Base-by-base conservation (phyloP, 2,797 vertebrate genomes). In the Spinus olivaceus region DNA sequence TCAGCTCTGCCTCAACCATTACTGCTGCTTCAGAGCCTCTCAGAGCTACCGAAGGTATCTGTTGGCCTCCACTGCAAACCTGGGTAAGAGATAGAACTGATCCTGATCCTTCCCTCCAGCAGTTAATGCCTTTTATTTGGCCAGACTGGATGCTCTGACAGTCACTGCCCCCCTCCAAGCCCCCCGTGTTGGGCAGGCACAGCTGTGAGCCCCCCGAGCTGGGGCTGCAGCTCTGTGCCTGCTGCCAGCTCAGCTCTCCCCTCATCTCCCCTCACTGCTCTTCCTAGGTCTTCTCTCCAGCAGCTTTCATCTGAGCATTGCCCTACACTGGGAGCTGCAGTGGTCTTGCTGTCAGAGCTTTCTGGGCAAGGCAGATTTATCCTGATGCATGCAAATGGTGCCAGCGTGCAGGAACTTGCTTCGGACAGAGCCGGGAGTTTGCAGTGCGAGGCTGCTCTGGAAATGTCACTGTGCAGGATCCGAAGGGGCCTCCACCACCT, bases 301-400 rank as follows among this genome's bases (percentile, higher is more conserved):
- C 78, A 86, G 78, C 51, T 93, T 71, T 57, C 53, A 86, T 76
- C 80, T 42, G 71, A 95, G 93, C 87, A 28, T 16, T 24, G 66
- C 84, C 84, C 76, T 28, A 78, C 73, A 69, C 41, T 46, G 30
- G 66, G 50, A 84, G 81, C 72, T 92, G 93, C 53, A 37, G 84
- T 9, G 25, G 59, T 61, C 42, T 21, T 24, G 51, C 1, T 49
- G 53, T 37, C 86, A 67, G 57, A 79, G 63, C 74, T 81, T 72
- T 72, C 46, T 37, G 63, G 81, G 81, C 93, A 90, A 84, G 2
- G 13, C 63, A 72, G 73, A 57, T 65, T 86, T 30, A 22, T 65
- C 27, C 59, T 85, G 56, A 15, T 11, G 81, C 86, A 85, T 72
- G 71, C 74, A 87, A 46, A 67, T 1, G 57, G 63, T 41, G 51